Evolutionary conservation across 2,888 invertebrate genomes (phyloP).

Genomic region (Eristalinus sepulchralis): DNA sequence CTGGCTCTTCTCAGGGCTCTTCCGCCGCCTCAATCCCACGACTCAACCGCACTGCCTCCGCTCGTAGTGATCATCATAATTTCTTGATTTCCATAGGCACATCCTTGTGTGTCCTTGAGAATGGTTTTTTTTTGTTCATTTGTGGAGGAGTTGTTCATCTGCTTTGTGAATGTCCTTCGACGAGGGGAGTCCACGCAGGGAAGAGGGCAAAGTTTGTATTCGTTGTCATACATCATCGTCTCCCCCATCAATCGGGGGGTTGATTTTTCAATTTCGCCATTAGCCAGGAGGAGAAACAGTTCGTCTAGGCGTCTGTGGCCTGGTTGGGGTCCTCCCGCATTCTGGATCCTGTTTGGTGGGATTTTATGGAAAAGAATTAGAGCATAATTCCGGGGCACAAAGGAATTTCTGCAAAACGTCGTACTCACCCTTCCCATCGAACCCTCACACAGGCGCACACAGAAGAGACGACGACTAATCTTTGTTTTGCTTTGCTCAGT

Average conservation of each 20-base stretch:
- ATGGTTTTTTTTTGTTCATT: not conserved
- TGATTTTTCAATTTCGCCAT: slow-evolving; percentile 67
- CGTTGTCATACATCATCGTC: slow-evolving; percentile 47
- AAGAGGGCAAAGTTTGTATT: not conserved
- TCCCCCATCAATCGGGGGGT: slow-evolving; percentile 29
- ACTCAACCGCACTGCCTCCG: not conserved
- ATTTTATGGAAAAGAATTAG: slow-evolving; percentile 25
- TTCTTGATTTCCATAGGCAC: slow-evolving; percentile 49
- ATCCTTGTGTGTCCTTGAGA: slow-evolving; percentile 62
- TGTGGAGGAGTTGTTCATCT: slow-evolving; percentile 1
- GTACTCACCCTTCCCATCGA: not conserved
- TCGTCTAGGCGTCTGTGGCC: slow-evolving; percentile 54
- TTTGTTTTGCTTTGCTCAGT: not conserved
- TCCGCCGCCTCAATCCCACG: not conserved
- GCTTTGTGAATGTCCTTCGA: slow-evolving; percentile 39
- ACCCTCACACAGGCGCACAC: not conserved
- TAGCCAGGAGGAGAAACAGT: slow-evolving; percentile 39
- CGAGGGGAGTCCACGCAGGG: slow-evolving; percentile 7
- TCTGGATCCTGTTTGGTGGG: not conserved
- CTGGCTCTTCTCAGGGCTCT: not conserved
- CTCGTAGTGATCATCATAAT: slow-evolving; percentile 60
- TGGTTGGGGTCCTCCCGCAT: not conserved
- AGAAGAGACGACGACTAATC: slow-evolving; percentile 36
- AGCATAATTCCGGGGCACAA: slow-evolving; percentile 30
- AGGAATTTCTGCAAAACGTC: slow-evolving; percentile 51